Evolutionary conservation across 2,797 vertebrate genomes (phyloP).

Genomic region (Orientallactaga sibirica): DNA sequence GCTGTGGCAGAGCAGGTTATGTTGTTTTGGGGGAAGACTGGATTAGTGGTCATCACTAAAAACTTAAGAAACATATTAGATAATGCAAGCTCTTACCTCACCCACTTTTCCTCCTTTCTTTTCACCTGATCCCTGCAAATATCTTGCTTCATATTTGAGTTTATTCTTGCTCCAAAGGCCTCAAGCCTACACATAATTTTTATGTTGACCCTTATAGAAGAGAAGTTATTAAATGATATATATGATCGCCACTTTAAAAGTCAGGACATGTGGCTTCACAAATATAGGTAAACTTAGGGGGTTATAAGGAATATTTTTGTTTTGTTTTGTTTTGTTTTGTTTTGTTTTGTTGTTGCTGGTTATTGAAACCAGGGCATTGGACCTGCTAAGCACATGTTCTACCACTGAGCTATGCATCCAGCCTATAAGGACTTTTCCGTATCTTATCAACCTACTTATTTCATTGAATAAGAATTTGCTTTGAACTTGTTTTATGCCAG

Average conservation of each 20-base stretch:
- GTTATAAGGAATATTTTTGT: neutral
- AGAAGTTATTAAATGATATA: neutral
- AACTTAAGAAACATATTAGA: neutral
- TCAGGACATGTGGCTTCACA: neutral
- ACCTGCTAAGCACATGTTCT: no score
- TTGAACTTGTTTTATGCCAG: neutral
- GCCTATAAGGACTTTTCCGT: neutral
- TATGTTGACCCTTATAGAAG: neutral
- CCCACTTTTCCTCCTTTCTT: neutral
- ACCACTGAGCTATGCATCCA: neutral
- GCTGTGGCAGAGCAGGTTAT: neutral
- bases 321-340: neutral
- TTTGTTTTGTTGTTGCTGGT: neutral
- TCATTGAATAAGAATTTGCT: constrained; percentile 19
- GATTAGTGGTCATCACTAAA: neutral
- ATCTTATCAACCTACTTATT: neutral
- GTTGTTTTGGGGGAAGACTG: neutral
- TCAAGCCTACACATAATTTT: neutral
- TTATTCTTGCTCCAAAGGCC: neutral
- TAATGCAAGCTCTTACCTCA: neutral
- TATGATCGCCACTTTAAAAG: neutral
- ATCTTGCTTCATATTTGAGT: neutral
- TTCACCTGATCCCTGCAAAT: neutral
- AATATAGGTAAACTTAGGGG: neutral
- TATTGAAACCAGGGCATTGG: neutral